Percentiles rank a stretch among this genome's conserved stretches.
Evolutionary conservation across 1,140 invertebrate species (phyloP).

Genomic region (Probaryconus sp.): DNA sequence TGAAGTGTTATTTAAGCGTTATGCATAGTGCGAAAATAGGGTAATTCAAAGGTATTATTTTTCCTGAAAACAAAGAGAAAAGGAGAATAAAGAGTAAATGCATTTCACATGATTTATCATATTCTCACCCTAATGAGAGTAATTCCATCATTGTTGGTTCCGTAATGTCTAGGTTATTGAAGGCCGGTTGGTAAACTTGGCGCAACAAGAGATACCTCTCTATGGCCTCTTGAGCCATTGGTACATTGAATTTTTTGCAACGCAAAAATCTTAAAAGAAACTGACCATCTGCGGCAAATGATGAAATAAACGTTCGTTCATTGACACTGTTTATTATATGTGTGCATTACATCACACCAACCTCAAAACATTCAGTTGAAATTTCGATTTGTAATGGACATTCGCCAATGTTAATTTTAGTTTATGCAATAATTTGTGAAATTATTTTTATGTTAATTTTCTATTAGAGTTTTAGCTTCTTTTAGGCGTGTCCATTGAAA

Average conservation of each 20-base stretch:
- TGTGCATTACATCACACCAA: conserved; percentile 26
- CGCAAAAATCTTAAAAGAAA: conserved; percentile 90
- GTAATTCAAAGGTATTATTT: no score
- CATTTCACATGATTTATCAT: background rate
- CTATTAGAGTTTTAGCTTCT: conserved; percentile 31
- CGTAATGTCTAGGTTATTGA: conserved; percentile 85
- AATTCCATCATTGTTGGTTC: conserved; percentile 85
- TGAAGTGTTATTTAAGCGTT: no score
- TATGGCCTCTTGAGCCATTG: conserved; percentile 88
- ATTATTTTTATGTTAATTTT: conserved; percentile 28
- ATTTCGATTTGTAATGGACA: conserved; percentile 2
- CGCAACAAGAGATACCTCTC: conserved; percentile 90
- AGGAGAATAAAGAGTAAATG: background rate
- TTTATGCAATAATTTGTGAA: conserved; percentile 22
- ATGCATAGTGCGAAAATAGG: no score
- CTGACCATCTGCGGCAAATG: conserved; percentile 80
- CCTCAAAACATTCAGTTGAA: background rate
- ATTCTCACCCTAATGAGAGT: conserved; percentile 83
- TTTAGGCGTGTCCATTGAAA: no score
- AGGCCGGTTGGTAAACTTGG: conserved; percentile 83
- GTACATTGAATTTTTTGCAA: conserved; percentile 89
- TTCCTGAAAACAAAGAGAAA: no score
- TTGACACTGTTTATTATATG: conserved; percentile 6
- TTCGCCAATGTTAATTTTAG: background rate
- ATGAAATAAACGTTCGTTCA: conserved; percentile 24